Evolutionary conservation across 2,797 vertebrate genomes (phyloP).

Genomic region (Sebastes minor): DNA sequence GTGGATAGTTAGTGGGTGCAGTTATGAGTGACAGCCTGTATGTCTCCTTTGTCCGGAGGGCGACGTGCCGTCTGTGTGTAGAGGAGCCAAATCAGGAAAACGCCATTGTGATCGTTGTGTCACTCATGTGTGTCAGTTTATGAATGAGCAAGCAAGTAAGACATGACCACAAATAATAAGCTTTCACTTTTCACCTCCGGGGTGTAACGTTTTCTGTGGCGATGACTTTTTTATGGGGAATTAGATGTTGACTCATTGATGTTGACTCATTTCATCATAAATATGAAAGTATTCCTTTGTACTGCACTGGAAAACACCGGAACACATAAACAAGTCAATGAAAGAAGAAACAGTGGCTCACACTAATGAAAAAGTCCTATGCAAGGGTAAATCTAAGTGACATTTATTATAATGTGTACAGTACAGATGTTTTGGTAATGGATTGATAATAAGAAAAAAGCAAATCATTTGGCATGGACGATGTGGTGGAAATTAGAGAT

Average conservation of each 20-base stretch:
- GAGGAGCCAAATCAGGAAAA: constrained; percentile 29
- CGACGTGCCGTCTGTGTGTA: constrained; percentile 1
- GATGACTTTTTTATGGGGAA: not conserved
- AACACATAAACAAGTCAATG: not conserved
- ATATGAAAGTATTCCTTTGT: not conserved
- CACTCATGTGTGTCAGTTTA: constrained; percentile 9
- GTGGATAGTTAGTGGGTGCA: not conserved
- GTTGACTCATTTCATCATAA: constrained; percentile 4
- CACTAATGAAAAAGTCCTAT: not conserved
- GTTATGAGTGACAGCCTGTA: not conserved
- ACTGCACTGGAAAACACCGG: not conserved
- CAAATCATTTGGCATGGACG: not conserved
- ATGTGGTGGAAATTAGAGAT: not conserved
- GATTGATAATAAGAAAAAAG: not conserved
- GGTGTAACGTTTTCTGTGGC: not conserved
- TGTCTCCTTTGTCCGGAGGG: not conserved
- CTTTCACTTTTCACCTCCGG: not conserved
- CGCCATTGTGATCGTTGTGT: constrained; percentile 19
- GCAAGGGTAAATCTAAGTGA: not conserved
- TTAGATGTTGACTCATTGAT: not conserved
- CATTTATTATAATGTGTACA: not conserved
- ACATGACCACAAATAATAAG: constrained; percentile 27
- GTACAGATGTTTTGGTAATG: not conserved
- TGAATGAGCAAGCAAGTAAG: constrained; percentile 38
- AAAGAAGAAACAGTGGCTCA: not conserved